Conservation (phyloP, 2,113 vertebrate genomes). For the Charina bottae region DNA sequence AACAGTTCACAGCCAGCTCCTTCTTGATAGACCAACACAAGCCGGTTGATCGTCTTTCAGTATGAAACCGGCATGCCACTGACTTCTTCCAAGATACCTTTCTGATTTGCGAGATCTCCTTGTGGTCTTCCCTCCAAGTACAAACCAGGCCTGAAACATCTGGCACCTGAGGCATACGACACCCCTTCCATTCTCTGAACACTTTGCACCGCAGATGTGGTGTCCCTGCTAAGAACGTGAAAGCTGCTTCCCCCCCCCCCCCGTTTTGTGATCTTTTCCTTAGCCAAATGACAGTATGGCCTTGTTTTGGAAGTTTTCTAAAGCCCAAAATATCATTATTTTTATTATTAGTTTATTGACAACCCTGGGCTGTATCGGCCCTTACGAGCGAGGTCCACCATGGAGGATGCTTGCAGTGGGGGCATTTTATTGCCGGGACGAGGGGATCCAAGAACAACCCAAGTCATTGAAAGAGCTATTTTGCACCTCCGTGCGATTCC, state of each 20-base stretch:
- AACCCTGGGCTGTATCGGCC: not conserved
- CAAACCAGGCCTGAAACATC: not conserved
- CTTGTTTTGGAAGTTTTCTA: not conserved
- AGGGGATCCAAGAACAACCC: not conserved
- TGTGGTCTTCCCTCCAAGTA: not conserved
- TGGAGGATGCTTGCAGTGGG: not conserved
- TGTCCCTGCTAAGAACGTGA: not conserved
- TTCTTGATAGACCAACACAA: not conserved
- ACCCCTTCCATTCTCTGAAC: not conserved
- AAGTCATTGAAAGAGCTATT: not conserved
- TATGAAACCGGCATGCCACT: not conserved
- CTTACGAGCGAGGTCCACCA: not conserved
- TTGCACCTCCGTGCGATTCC: not conserved
- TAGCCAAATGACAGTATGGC: not conserved
- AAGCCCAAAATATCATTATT: not conserved
- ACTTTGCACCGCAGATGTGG: accelerated
- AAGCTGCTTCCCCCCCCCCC: too few relatives aligned
- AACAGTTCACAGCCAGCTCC: not conserved
- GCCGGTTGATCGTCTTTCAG: not conserved
- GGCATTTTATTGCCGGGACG: not conserved
- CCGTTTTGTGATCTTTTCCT: not conserved
- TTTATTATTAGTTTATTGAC: not conserved
- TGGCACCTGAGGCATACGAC: not conserved
- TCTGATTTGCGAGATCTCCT: not conserved
- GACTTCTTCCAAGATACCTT: not conserved